These are phyloP conservation scores for Trachelus troglodyta DNA, from an alignment of 2,888 invertebrate species.

Conservation along the genomic window DNA sequence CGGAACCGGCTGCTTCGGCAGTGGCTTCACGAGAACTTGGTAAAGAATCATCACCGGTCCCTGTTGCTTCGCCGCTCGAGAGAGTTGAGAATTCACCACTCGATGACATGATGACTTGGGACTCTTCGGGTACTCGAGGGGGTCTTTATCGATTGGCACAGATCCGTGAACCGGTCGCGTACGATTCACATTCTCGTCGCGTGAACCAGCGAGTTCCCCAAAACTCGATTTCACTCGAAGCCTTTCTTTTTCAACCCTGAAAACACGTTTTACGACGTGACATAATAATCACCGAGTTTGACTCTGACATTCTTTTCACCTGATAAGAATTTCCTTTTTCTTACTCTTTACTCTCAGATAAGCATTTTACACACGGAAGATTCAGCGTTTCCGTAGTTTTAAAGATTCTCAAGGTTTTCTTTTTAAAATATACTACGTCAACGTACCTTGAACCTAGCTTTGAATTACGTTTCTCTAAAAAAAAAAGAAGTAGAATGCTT, in stretches of 20 bases:
- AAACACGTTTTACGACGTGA: background rate
- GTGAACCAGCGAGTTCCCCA: background rate
- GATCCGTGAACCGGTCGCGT: background rate
- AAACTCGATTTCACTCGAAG: background rate
- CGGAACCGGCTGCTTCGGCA: conserved; percentile 56
- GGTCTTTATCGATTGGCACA: background rate
- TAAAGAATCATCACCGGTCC: conserved; percentile 59
- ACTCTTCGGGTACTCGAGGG: background rate
- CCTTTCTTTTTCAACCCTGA: background rate
- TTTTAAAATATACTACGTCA: background rate
- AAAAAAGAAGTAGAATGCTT: conserved; percentile 36
- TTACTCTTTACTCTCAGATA: background rate
- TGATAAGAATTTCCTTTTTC: background rate
- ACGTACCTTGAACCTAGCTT: background rate
- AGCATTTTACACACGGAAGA: background rate
- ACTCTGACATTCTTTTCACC: background rate
- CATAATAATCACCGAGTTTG: background rate
- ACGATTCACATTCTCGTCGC: background rate
- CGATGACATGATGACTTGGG: conserved; percentile 51
- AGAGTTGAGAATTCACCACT: conserved; percentile 63
- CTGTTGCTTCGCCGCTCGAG: conserved; percentile 61
- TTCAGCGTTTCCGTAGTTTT: background rate
- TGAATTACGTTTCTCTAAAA: background rate
- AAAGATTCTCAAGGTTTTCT: background rate
- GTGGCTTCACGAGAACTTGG: conserved; percentile 62